Conservation (phyloP, 2,888 invertebrate genomes). For the Diarsia dahlii region DNA sequence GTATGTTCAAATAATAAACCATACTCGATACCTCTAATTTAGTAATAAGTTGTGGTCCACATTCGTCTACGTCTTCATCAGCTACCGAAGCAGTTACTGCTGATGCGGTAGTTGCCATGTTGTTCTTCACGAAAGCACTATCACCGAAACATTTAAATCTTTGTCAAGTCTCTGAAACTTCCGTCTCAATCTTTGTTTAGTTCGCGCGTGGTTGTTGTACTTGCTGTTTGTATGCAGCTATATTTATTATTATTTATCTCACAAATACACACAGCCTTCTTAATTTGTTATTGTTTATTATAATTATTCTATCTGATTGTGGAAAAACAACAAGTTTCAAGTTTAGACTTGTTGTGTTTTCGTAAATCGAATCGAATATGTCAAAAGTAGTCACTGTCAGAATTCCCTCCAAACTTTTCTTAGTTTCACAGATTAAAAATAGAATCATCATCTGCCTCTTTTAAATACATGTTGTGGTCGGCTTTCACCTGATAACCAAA, state of each 20-base stretch:
- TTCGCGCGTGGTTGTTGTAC: background rate
- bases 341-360: constrained; percentile 33
- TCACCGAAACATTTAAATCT: constrained; percentile 74
- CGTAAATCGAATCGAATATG: constrained; percentile 13
- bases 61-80: constrained; percentile 92
- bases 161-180: background rate
- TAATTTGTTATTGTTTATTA: no score
- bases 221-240: background rate
- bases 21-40: constrained; percentile 92
- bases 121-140: constrained; percentile 48
- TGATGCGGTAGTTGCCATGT: constrained; percentile 87
- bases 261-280: background rate
- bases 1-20: background rate
- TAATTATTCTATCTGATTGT: no score
- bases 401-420: constrained; percentile 40
- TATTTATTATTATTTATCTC: background rate
- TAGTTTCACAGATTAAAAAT: background rate
- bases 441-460: no score
- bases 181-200: constrained; percentile 5
- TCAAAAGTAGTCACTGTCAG: constrained; percentile 29
- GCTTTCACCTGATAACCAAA: no score
- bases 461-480: no score
- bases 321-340: constrained; percentile 23
- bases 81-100: constrained; percentile 86
- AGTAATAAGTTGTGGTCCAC: constrained; percentile 93